These are phyloP conservation scores for Ligdia adustata DNA, from an alignment of 2,888 invertebrate species.

Conservation along the genomic window DNA sequence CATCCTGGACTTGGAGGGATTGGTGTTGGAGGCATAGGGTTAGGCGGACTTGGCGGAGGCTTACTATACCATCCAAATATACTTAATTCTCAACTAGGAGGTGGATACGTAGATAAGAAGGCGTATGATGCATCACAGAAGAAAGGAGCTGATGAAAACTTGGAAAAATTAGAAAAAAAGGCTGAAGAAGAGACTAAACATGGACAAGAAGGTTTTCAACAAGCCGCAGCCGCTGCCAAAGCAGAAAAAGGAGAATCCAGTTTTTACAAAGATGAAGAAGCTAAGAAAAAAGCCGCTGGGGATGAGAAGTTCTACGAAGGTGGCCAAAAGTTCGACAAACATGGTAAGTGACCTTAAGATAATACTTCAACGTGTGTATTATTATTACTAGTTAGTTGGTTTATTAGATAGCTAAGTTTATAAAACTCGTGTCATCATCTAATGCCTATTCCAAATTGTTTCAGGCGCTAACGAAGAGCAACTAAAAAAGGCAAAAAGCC, in stretches of 20 bases:
- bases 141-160: slow-evolving; percentile 80
- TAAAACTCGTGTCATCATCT: not conserved
- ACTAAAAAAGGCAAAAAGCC: slow-evolving; percentile 81
- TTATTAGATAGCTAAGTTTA: not conserved
- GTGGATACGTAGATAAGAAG: slow-evolving; percentile 81
- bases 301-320: slow-evolving; percentile 85
- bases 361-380: too few species aligned
- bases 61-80: slow-evolving; percentile 67
- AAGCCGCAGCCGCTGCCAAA: slow-evolving; percentile 81
- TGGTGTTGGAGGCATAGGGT: slow-evolving; percentile 44
- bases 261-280: slow-evolving; percentile 81
- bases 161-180: slow-evolving; percentile 81
- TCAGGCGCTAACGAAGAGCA: slow-evolving; percentile 81
- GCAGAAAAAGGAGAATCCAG: slow-evolving; percentile 81
- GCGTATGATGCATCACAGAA: slow-evolving; percentile 84
- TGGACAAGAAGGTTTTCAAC: slow-evolving; percentile 82
- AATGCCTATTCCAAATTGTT: slow-evolving; percentile 15
- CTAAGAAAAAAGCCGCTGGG: slow-evolving; percentile 83
- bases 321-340: slow-evolving; percentile 81
- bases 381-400: not conserved
- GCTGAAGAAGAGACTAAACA: slow-evolving; percentile 82
- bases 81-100: slow-evolving; percentile 67
- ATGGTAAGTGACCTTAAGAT: slow-evolving; percentile 64
- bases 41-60: slow-evolving; percentile 56
- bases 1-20: slow-evolving; percentile 47